Percentiles rank a stretch among this genome's conserved stretches.
phyloP scores from a whole-genome alignment of 2,797 vertebrate species.

The Pagetopsis macropterus region DNA sequence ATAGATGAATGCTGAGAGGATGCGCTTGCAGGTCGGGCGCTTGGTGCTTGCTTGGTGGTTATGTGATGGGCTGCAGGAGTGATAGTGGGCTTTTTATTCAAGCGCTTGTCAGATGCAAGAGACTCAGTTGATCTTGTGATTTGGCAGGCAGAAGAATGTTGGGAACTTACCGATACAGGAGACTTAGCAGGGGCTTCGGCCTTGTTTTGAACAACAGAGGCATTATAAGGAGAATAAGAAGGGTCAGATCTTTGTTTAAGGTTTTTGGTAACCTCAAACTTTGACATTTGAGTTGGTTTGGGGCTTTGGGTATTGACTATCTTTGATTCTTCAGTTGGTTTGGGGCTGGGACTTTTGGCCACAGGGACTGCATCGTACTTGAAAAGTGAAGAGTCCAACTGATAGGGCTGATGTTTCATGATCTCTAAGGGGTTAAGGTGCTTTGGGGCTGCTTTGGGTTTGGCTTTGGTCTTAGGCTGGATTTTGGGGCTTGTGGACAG shows the following conservation, averaged over 20 bases:
- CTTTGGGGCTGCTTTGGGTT: slow-evolving; percentile 88
- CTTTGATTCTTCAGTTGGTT: slow-evolving; percentile 63
- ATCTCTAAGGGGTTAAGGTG: slow-evolving; percentile 91
- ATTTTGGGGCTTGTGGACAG: slow-evolving; percentile 76
- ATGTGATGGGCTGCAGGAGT: slow-evolving; percentile 58
- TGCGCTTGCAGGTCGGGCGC: slow-evolving; percentile 51
- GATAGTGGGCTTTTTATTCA: slow-evolving; percentile 76
- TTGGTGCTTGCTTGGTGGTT: slow-evolving; percentile 61
- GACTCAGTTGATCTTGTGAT: slow-evolving; percentile 75
- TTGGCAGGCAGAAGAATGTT: slow-evolving; percentile 68
- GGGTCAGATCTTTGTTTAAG: slow-evolving; percentile 57
- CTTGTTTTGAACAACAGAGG: slow-evolving; percentile 60
- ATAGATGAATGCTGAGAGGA: slow-evolving; percentile 66
- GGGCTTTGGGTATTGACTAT: slow-evolving; percentile 65
- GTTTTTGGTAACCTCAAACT: slow-evolving; percentile 64
- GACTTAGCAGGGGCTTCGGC: slow-evolving; percentile 77
- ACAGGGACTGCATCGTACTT: slow-evolving; percentile 87
- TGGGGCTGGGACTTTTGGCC: slow-evolving; percentile 77
- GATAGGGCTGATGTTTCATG: slow-evolving; percentile 97
- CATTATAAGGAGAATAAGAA: slow-evolving; percentile 55
- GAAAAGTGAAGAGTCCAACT: slow-evolving; percentile 93
- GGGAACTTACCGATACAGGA: slow-evolving; percentile 78
- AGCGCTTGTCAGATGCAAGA: slow-evolving; percentile 75
- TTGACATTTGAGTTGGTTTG: slow-evolving; percentile 66
- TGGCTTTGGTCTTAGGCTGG: slow-evolving; percentile 80